A percentile compares a stretch with the other conserved stretches of the same genome.
Evolutionary conservation across 2,888 invertebrate species (phyloP).

Genomic region (Caenorhabditis japonica): DNA sequence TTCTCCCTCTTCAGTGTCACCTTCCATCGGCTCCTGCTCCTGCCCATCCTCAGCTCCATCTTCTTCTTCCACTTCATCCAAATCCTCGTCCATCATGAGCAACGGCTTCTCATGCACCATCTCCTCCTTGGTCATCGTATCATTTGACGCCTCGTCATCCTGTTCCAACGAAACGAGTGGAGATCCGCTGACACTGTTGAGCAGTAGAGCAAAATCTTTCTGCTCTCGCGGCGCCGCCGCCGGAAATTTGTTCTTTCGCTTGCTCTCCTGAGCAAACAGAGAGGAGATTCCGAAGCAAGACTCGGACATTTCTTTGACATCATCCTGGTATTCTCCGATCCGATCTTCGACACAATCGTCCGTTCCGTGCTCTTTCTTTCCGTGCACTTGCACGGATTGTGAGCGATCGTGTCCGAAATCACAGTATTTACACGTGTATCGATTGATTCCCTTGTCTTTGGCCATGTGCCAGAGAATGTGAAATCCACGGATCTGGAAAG

Average conservation of each 20-base stretch:
- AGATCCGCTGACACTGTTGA: slow-evolving; percentile 13
- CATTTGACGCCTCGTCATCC: slow-evolving; percentile 20
- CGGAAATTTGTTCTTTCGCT: slow-evolving; percentile 70
- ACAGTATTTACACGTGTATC: slow-evolving; percentile 74
- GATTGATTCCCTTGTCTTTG: slow-evolving; percentile 75
- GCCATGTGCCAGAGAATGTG: slow-evolving; percentile 76
- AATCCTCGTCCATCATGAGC: slow-evolving; percentile 7
- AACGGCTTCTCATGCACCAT: slow-evolving; percentile 18
- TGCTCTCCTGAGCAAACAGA: slow-evolving; percentile 71
- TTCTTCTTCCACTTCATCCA: not conserved
- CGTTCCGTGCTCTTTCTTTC: slow-evolving; percentile 72
- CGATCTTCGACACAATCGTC: slow-evolving; percentile 73
- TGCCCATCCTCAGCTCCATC: slow-evolving; percentile 11
- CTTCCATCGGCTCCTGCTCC: no score
- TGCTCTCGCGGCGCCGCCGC: slow-evolving; percentile 53
- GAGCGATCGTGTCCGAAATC: slow-evolving; percentile 75
- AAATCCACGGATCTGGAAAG: slow-evolving; percentile 72
- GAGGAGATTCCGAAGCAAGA: slow-evolving; percentile 75
- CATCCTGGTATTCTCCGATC: slow-evolving; percentile 72
- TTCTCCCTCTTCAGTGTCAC: no score
- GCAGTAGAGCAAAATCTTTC: slow-evolving; percentile 7
- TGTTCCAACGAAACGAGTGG: slow-evolving; percentile 25
- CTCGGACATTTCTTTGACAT: slow-evolving; percentile 75
- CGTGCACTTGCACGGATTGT: slow-evolving; percentile 74
- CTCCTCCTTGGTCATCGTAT: slow-evolving; percentile 27